Evolutionary conservation across 1,140 invertebrate species (phyloP), one percentile per base, ranked within the genome.

Genomic region (Drosophila truncata): DNA sequence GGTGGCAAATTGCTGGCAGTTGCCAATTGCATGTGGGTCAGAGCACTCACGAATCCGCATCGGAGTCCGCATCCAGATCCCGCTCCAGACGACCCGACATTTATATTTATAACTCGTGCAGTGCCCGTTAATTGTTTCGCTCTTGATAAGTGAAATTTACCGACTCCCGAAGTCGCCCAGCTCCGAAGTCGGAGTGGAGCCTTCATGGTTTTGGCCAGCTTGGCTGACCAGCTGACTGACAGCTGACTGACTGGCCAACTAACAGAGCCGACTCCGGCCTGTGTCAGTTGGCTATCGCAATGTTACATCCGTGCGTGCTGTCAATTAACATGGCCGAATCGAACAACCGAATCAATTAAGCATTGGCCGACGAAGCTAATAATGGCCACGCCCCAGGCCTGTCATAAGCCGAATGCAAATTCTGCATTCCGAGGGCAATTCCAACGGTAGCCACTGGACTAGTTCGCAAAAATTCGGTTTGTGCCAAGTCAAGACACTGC

Each of bases 1-100:
- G 85, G 85, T 90, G 85, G 86, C 85, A 90, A 90, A 90, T 90
- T 90, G 81, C 85, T 84, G 80, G 80, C 85, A 88, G 84, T 84
- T 83, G 69, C 71, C 69, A 60, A 64, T 82, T 67, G 63, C 84
- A 87, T 87, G 84, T 87, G 84, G 84, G 84, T 87, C 84, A 87
- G 75, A 66, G 72, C 44, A 47, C 84, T 85, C 84, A 87, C 84
- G 84, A 87, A 66, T 69, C 41, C 23, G n/a, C 37, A 39, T 60
- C 35, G 9, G n/a, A 41, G 60, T 70, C 35, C 60, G 23, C 33
- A 60, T 25, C 31, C 25, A 25, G 20, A 18, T 42, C 50, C 39
- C 54, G 41, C 47, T 39, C 46, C 64, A 54, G 35, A 47, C 80
- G 57, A 88, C 84, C 76, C 83, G 85, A 87, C 84, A 84, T 78